These are phyloP conservation scores for Tor tambroides DNA, from an alignment of 2,113 vertebrate species.

Conservation along the genomic window DNA sequence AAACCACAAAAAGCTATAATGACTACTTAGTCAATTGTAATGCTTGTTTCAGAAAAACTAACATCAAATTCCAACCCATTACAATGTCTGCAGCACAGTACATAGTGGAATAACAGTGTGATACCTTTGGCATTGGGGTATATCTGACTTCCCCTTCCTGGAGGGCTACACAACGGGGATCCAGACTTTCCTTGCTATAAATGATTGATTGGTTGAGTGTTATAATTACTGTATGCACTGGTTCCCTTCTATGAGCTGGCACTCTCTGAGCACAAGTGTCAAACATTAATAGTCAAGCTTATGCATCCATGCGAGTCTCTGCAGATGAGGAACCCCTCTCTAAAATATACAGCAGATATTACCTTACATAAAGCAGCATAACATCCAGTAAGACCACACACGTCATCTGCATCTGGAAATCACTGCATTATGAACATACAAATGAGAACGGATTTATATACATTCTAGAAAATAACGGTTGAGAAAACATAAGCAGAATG, in stretches of 20 bases:
- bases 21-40: too few relatives aligned
- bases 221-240: not conserved
- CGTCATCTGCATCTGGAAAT: not conserved
- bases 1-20: not conserved
- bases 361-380: not conserved
- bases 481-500: not conserved
- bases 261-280: not conserved
- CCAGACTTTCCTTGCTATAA: not conserved
- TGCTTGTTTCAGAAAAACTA: not conserved
- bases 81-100: not conserved
- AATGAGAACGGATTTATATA: not conserved
- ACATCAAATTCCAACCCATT: too few relatives aligned
- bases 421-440: not conserved
- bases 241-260: not conserved
- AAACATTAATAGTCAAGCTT: conserved; percentile 21
- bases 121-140: not conserved
- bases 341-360: not conserved
- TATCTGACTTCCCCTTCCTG: not conserved
- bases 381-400: not conserved
- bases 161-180: not conserved
- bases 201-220: conserved; percentile 12
- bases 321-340: not conserved
- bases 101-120: not conserved
- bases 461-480: not conserved
- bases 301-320: not conserved